Evolutionary conservation across 2,888 invertebrate genomes (phyloP), one percentile per base, ranked within the genome.

Genomic region (Drosophila flavopinicola): DNA sequence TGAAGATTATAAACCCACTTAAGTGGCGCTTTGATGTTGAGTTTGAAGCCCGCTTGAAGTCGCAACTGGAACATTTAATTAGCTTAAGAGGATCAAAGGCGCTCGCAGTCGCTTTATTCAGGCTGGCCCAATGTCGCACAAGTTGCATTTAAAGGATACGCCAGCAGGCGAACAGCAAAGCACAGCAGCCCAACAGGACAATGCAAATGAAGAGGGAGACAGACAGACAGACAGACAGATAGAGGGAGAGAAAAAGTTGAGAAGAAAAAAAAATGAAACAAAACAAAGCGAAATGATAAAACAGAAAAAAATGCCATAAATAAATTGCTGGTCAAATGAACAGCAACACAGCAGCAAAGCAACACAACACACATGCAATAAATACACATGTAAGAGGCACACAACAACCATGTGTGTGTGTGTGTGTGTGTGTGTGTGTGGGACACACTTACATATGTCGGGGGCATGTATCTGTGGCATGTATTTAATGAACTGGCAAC

Each of bases 101-200:
- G 61, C 70, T 49, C 24, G 53, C 39, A 57, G 59, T 58, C 51
- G 60, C 27, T 44, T 44, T 29, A 10, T 29, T 30, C 30, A 20
- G 20, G 38, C 53, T 45, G 45, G 49, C 9, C 41, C 13, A 76
- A 58, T 63, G 70, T 63, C 82, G 72, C 78, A 75, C 83, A 89
- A 89, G 89, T 89, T 86, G 86, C 87, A 88, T 87, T 88, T 85
- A 88, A 89, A 89, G 89, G 88, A 90, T 88, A 86, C 79, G 78
- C 72, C 75, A 89, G 79, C 89, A 89, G 89, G 89, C 74, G 72
- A 73, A 45, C 89, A 89, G 87, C 72, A 86, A 33, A 3, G 0
- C n/a, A 7, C 33, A 63, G 45, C 20, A 44, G 41, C 37, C 48
- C 49, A 54, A 33, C 25, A 51, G 37, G 11, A 37, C 30, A 20